Conservation (phyloP, 2,797 vertebrate genomes). For the Gila robusta region DNA sequence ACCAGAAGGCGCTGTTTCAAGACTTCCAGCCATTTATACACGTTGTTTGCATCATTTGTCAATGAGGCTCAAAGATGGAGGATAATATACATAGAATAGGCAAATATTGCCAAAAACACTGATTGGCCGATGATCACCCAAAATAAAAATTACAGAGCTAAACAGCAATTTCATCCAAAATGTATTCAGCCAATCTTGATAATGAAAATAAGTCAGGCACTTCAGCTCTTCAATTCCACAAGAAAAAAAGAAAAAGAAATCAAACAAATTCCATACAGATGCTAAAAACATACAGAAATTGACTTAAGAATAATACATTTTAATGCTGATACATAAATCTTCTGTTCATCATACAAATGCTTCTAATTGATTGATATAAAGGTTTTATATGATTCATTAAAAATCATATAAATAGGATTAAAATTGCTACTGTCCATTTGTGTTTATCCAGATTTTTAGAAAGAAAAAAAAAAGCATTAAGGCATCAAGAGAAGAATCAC, state of each 20-base stretch:
- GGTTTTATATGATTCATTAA: constrained; percentile 59
- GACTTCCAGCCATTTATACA: constrained; percentile 34
- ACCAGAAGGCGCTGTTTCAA: constrained; percentile 55
- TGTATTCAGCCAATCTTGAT: constrained; percentile 39
- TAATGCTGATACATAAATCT: constrained; percentile 61
- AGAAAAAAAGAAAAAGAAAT: constrained; percentile 18
- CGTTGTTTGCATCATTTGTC: constrained; percentile 34
- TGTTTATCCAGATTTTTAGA: constrained; percentile 52
- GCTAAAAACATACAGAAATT: constrained; percentile 60
- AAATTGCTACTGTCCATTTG: constrained; percentile 63
- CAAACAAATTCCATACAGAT: constrained; percentile 36
- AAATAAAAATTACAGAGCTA: constrained; percentile 39
- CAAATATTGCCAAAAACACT: constrained; percentile 65
- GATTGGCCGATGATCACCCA: constrained; percentile 51
- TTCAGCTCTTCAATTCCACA: constrained; percentile 35
- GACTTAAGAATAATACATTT: constrained; percentile 63
- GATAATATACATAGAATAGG: constrained; percentile 55
- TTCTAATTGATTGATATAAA: constrained; percentile 62
- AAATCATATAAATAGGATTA: constrained; percentile 61
- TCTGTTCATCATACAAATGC: constrained; percentile 60
- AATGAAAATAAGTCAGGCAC: constrained; percentile 53
- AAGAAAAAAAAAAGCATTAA: constrained; percentile 56
- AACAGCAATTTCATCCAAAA: constrained; percentile 32
- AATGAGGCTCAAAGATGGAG: constrained; percentile 49
- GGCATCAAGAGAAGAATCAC: constrained; percentile 56